These are phyloP conservation scores for Hemiprocne comata DNA, from an alignment of 2,113 vertebrate genomes.

Conservation along the genomic window DNA sequence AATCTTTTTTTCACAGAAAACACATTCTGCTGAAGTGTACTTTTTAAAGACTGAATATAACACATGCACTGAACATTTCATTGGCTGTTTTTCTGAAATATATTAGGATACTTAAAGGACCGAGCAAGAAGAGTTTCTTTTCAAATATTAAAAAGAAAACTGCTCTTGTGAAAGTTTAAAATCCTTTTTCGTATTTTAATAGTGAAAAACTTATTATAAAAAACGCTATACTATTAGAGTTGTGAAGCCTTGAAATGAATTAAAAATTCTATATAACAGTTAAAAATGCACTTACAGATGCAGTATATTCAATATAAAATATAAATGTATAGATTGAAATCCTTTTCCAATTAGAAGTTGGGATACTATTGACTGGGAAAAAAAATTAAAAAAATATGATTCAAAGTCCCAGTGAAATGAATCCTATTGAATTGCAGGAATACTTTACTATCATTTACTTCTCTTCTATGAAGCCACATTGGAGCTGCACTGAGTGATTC, in stretches of 20 bases:
- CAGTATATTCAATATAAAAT: not conserved
- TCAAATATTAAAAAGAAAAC: not conserved
- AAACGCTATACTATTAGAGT: not conserved
- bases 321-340: not conserved
- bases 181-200: not conserved
- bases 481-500: not conserved
- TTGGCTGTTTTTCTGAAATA: not conserved
- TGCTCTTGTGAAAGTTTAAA: not conserved
- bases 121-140: not conserved
- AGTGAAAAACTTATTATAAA: not conserved
- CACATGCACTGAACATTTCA: not conserved
- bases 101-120: not conserved
- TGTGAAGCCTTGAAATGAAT: not conserved
- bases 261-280: not conserved
- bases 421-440: not conserved
- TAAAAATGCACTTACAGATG: not conserved
- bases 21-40: not conserved
- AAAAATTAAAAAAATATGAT: not conserved
- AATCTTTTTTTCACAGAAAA: not conserved
- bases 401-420: not conserved
- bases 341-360: not conserved
- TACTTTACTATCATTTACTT: not conserved
- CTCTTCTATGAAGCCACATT: not conserved
- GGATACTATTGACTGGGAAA: not conserved
- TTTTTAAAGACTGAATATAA: not conserved